Evolutionary conservation across 2,797 vertebrate genomes (phyloP), one percentile per base, ranked within the genome.

Genomic region (Syngnathus rostellatus): DNA sequence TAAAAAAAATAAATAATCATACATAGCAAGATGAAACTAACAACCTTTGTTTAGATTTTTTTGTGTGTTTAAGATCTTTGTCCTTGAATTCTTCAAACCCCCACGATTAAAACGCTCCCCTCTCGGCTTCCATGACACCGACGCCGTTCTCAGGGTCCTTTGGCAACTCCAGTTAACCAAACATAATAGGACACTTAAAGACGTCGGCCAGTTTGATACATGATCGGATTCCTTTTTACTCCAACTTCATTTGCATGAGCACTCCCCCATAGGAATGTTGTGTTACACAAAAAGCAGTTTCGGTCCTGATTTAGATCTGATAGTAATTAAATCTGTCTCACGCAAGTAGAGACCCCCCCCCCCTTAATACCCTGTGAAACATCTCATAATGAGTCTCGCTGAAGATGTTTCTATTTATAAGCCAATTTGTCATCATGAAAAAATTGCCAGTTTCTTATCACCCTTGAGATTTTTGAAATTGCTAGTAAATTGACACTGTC

Each of bases 251-350:
- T 67, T 59, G 31, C 37, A 59, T 61, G 54, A 68, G 63, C 51
- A 70, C 68, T 63, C 37, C 46, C 11, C 3, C 23, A 68, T 54
- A 76, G 69, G 71, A 84, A 79, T 80, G 78, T 38, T 72, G 45
- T 62, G 38, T 69, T 17, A 45, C 72, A 74, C 65, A 73, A 81
- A 85, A 39, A 14, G 16, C 23, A 80, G 85, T 90, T 90, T 90
- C 83, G 67, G 78, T 78, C 6, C 11, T 64, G 67, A 51, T 66
- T 64, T 55, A 50, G 64, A 65, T 16, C 66, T 77, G 84, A 16
- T 39, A 37, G 39, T 39, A 19, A 11, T n/a, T 39, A 4, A 9
- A 59, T 39, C 7, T 1, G 17, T 39, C 37, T n/a, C 6, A n/a
- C 17, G 57, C 25, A 76, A 81, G 46, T 71, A 64, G 41, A 62